Evolutionary conservation across 2,113 vertebrate genomes (phyloP).

Genomic region (Nycticryphes semicollaris): DNA sequence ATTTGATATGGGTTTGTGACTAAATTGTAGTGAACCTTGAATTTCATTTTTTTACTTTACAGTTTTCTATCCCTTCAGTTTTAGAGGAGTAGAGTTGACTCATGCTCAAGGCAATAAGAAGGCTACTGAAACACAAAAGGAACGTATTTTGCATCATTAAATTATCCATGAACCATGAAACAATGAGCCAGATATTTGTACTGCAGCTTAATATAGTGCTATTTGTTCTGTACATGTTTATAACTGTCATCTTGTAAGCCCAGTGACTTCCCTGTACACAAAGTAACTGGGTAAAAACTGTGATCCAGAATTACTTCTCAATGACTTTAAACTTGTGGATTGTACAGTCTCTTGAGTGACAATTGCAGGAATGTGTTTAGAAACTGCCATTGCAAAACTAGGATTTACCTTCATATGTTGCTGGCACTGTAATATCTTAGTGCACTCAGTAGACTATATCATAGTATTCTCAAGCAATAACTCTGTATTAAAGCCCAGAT

Average conservation of each 20-base stretch:
- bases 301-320: not conserved
- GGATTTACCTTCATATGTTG: not conserved
- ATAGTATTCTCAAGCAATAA: not conserved
- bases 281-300: not conserved
- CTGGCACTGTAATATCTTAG: not conserved
- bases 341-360: not conserved
- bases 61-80: not conserved
- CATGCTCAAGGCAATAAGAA: not conserved
- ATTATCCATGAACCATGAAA: slow-evolving; percentile 18
- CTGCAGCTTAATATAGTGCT: not conserved
- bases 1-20: not conserved
- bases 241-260: not conserved
- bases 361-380: not conserved
- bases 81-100: not conserved
- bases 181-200: slow-evolving; percentile 21
- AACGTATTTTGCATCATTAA: slow-evolving; percentile 28
- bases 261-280: not conserved
- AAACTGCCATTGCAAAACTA: not conserved
- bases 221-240: not conserved
- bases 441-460: not conserved
- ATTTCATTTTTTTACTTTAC: not conserved
- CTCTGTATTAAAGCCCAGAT: not conserved
- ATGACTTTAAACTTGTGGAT: not conserved
- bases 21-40: not conserved
- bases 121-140: slow-evolving; percentile 45